These are phyloP conservation scores for Leptoteleia sp. DNA, from an alignment of 1,140 invertebrate genomes.

Conservation along the genomic window DNA sequence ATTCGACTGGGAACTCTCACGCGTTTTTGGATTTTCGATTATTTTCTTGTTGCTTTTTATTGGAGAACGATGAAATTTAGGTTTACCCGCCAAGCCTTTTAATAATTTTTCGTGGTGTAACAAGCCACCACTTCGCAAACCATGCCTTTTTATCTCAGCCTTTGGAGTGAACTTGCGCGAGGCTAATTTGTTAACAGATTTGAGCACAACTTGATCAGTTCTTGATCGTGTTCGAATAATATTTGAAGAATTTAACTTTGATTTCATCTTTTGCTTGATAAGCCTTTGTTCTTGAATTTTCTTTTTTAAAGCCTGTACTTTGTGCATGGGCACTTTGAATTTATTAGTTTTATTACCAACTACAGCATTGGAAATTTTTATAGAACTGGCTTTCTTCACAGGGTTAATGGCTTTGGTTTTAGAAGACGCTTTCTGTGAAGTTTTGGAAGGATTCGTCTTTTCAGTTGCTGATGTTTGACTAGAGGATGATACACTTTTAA, in stretches of 20 bases:
- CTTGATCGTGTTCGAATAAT: slow-evolving; percentile 78
- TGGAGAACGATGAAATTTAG: slow-evolving; percentile 23
- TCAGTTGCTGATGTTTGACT: slow-evolving; percentile 55
- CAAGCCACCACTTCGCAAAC: slow-evolving; percentile 73
- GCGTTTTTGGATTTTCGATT: slow-evolving; percentile 61
- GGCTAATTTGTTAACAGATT: slow-evolving; percentile 62
- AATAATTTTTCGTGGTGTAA: slow-evolving; percentile 51
- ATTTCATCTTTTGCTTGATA: slow-evolving; percentile 81
- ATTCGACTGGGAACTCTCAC: slow-evolving; percentile 71
- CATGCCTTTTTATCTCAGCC: slow-evolving; percentile 73
- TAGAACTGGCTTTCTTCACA: slow-evolving; percentile 66
- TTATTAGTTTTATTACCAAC: slow-evolving; percentile 71
- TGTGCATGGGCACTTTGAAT: slow-evolving; percentile 77
- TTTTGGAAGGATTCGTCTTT: slow-evolving; percentile 38
- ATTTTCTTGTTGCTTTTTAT: slow-evolving; percentile 70
- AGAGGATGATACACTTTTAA: slow-evolving; percentile 59
- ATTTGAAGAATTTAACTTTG: slow-evolving; percentile 74
- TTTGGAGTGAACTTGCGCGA: slow-evolving; percentile 70
- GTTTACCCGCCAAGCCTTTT: slow-evolving; percentile 31
- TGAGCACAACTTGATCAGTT: slow-evolving; percentile 68
- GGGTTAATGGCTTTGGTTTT: slow-evolving; percentile 65
- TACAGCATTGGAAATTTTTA: slow-evolving; percentile 24
- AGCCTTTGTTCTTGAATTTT: slow-evolving; percentile 86
- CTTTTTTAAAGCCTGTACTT: slow-evolving; percentile 84
- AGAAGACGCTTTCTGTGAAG: slow-evolving; percentile 52